Evolutionary conservation across 1,140 invertebrate species (phyloP).

Genomic region (Drosophila subobscura): DNA sequence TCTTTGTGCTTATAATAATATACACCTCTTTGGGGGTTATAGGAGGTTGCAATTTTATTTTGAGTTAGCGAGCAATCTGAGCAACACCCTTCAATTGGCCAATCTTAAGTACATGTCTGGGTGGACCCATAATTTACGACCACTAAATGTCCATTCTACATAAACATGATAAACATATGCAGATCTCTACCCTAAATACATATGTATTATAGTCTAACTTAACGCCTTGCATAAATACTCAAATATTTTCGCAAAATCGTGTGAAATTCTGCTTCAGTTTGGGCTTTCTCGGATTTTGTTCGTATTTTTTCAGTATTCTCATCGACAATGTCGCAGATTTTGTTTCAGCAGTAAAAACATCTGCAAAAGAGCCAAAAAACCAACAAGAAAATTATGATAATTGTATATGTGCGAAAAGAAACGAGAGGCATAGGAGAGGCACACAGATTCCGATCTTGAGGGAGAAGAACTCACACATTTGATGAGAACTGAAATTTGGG

Average conservation of each 20-base stretch:
- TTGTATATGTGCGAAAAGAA: slow-evolving; percentile 70
- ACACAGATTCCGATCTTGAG: slow-evolving; percentile 30
- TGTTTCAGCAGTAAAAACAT: slow-evolving; percentile 60
- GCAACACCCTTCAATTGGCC: not conserved
- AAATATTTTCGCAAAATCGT: slow-evolving; percentile 25
- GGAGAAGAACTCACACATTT: slow-evolving; percentile 16
- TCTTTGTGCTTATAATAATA: too few relatives aligned
- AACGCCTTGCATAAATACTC: slow-evolving; percentile 23
- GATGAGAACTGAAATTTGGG: slow-evolving; percentile 41
- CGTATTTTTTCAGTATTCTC: slow-evolving; percentile 47
- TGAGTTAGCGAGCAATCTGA: not conserved
- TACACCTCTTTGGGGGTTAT: too few relatives aligned
- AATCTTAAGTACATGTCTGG: too few relatives aligned
- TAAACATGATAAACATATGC: slow-evolving; percentile 24
- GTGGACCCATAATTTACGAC: slow-evolving; percentile 37
- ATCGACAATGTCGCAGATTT: slow-evolving; percentile 74
- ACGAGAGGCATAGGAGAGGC: slow-evolving; percentile 28
- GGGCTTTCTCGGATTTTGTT: slow-evolving; percentile 37
- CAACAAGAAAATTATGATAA: slow-evolving; percentile 62
- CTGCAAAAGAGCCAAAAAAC: slow-evolving; percentile 21
- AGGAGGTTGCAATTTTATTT: too few relatives aligned
- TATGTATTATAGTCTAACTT: slow-evolving; percentile 36
- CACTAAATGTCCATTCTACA: slow-evolving; percentile 37
- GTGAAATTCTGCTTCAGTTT: slow-evolving; percentile 28
- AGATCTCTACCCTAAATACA: slow-evolving; percentile 11